phyloP scores from a whole-genome alignment of 2,888 invertebrate genomes.

The Kryphioiulus occultus region DNA sequence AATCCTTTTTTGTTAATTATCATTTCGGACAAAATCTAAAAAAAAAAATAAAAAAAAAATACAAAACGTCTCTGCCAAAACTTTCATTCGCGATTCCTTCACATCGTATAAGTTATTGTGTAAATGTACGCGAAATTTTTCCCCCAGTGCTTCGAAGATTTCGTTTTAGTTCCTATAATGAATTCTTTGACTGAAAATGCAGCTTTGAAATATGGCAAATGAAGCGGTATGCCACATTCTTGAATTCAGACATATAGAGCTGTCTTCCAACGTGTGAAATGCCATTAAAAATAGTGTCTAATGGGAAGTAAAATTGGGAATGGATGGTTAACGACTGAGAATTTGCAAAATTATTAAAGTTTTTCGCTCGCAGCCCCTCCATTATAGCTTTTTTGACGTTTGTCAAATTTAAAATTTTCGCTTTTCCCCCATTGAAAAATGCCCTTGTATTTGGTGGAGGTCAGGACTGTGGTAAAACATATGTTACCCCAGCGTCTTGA shows the following conservation, averaged over 20 bases:
- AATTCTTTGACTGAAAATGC: background rate
- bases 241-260: conserved; percentile 2
- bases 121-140: too few species aligned
- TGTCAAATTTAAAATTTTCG: conserved; percentile 23
- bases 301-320: conserved; percentile 23
- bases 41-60: too few species aligned
- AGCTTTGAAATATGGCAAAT: conserved; percentile 17
- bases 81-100: too few species aligned
- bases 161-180: conserved; percentile 8
- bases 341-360: background rate
- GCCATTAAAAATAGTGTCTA: conserved; percentile 23
- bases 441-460: background rate
- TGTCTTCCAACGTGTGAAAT: conserved; percentile 23
- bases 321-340: conserved; percentile 23
- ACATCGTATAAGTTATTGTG: too few species aligned
- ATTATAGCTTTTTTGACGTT: conserved; percentile 8
- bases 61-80: too few species aligned
- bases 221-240: conserved; percentile 23
- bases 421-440: background rate
- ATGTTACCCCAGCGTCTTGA: background rate
- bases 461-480: conserved; percentile 17
- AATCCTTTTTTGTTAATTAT: too few species aligned
- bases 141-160: background rate
- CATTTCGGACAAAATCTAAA: too few species aligned
- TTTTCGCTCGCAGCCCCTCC: conserved; percentile 16